phyloP scores from a whole-genome alignment of 2,888 invertebrate species.

The Drosophila trichaetosa region DNA sequence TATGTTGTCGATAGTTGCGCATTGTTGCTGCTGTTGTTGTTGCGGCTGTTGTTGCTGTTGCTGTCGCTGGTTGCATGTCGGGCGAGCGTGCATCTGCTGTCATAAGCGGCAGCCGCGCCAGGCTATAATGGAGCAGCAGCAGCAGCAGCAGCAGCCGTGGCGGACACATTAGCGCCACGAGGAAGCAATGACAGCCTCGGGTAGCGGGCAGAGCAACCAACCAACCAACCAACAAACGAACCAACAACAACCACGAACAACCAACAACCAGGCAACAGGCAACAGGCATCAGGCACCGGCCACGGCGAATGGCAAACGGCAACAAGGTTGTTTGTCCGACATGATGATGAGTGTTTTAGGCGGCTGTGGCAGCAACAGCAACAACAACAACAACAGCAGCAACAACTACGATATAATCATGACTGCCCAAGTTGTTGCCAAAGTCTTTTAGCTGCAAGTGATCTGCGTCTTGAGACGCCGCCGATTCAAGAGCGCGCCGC shows the following conservation, averaged over 20 bases:
- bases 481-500: constrained; percentile 65
- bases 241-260: constrained; percentile 31
- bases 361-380: constrained; percentile 55
- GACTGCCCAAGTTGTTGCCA: constrained; percentile 75
- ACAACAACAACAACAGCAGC: constrained; percentile 44
- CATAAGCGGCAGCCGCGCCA: constrained; percentile 70
- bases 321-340: constrained; percentile 80
- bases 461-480: constrained; percentile 58
- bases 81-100: constrained; percentile 70
- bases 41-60: constrained; percentile 10
- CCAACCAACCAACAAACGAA: constrained; percentile 24
- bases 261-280: constrained; percentile 26
- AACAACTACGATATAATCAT: constrained; percentile 62
- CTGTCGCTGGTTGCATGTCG: constrained; percentile 69
- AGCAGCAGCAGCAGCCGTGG: constrained; percentile 48
- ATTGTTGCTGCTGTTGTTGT: neutral
- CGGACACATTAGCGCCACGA: constrained; percentile 74
- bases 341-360: constrained; percentile 80
- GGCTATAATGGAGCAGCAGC: constrained; percentile 71
- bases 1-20: neutral
- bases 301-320: constrained; percentile 58
- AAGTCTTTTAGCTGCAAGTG: constrained; percentile 63
- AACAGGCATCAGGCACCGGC: constrained; percentile 36
- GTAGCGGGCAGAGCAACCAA: constrained; percentile 37
- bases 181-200: constrained; percentile 66